Evolutionary conservation across 2,888 invertebrate species (phyloP), one percentile per base, ranked within the genome.

Genomic region (Diloba caeruleocephala): DNA sequence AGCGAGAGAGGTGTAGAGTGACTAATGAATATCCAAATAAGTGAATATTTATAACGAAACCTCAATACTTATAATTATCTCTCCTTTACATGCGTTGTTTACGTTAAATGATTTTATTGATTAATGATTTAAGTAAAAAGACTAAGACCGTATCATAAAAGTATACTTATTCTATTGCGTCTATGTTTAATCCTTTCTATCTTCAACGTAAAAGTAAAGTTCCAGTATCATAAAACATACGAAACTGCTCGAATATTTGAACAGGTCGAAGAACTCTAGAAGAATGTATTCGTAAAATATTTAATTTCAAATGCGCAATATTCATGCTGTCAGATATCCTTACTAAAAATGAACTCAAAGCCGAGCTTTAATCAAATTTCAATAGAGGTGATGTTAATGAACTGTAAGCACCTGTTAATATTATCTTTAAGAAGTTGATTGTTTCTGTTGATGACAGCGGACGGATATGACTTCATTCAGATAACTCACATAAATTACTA

Each of bases 381-480:
- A n/a, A n/a, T 37, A 14, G n/a, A 3, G 14, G 7, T 17, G 17
- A 8, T 19, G 8, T 2, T 29, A 31, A 12, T 33, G 10, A 33
- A 15, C 25, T 15, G 15, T 23, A 15, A n/a, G 12, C 14, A 31
- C 4, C 6, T 29, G 32, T 37, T 50, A 29, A 29, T 43, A 34
- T 62, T 39, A 34, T 68, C 34, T 43, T 12, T 9, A 60, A 46
- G 46, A 43, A 28, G 36, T 32, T 32, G 25, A 34, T 44, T 3
- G 19, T 62, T 43, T 23, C 37, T 46, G 38, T 29, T 31, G 54
- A 61, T 31, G 31, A 19, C 31, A 43, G 19, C 46, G 48, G 12
- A 14, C 43, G 43, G 64, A 69, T 45, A 63, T 63, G 69, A 55
- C 43, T 68, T 57, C 41, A 57, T 51, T 43, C n/a, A 23, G 33